Base-by-base conservation (phyloP, 2,797 vertebrate species). In the Sylvilagus floridanus region DNA sequence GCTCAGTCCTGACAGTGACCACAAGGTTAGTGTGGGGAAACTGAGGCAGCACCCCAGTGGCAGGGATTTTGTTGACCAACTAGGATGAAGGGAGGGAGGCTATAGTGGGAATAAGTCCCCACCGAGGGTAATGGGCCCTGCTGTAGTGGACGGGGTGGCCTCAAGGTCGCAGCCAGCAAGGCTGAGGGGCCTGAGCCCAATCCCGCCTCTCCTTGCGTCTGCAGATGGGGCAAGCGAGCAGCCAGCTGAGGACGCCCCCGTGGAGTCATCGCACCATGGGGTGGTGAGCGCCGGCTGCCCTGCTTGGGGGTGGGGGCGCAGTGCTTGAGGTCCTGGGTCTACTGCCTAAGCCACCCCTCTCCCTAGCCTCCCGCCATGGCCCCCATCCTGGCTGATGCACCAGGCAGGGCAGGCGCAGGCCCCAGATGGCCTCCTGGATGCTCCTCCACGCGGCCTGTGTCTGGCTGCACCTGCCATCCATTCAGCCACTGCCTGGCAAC, bases 251-350 rank as follows among this genome's bases (percentile, higher is more conserved):
- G 99, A 99, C 97, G 99, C 98, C 82, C 97, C 97, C 12, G 72
- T 71, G 52, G 99, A 99, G 91, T 95, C 8, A 1, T 47, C 99
- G 89, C 99, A 99, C 97, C 98, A 97, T 97, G 99, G 99, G 97
- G 99, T 98, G 96, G 99, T 99, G 99, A 94, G 99, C 98, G 75
- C 85, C 7, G 54, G 54, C 54, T 57, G 4, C 54, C 54, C 54
- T 57, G 54, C 54, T 57, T 7, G 19, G 42, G 42, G 42, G 7
- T 47, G 42, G 42, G 42, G 42, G 42, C 42, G 42, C 42, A 47
- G 8, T 47, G 42, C 42, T 47, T 47, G 42, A 47, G 42, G 54
- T 63, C 60, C 75, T 32, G 30, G 62, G 32, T 75, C 22, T 12
- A 82, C 90, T 62, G 22, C 13, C 1, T 37, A 22, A 47, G n/a